Percentiles rank a stretch among this genome's conserved stretches.
phyloP scores from a whole-genome alignment of 2,797 vertebrate genomes.

The Syngnathus acus region DNA sequence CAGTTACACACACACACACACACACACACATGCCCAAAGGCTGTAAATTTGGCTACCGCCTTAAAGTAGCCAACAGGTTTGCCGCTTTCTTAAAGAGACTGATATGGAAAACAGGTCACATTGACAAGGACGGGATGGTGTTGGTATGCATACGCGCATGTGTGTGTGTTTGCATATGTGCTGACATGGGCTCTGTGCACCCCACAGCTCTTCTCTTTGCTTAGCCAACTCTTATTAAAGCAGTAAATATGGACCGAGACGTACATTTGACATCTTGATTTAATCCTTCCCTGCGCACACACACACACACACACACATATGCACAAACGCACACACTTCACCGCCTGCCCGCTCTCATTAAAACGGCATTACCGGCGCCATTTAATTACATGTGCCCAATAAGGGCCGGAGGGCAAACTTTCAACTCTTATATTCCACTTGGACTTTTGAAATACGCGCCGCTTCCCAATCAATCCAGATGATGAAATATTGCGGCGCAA shows the following conservation, averaged over 20 bases:
- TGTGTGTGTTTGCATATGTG: conserved; percentile 46
- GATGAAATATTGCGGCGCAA: conserved; percentile 40
- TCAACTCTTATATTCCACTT: conserved; percentile 45
- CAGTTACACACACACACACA: conserved; percentile 4
- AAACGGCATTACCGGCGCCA: conserved; percentile 53
- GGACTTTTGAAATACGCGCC: conserved; percentile 51
- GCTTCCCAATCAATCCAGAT: conserved; percentile 51
- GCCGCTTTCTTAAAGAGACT: conserved; percentile 30
- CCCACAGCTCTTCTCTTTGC: conserved; percentile 55
- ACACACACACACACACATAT: conserved; percentile 5
- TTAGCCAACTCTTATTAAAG: conserved; percentile 69
- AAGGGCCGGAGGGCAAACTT: conserved; percentile 44
- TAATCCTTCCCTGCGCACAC: conserved; percentile 37
- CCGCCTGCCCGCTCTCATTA: conserved; percentile 42
- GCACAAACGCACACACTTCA: background rate
- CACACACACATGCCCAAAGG: background rate
- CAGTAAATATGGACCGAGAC: conserved; percentile 60
- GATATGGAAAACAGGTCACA: conserved; percentile 61
- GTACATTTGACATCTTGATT: conserved; percentile 68
- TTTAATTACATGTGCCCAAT: conserved; percentile 57
- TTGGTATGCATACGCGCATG: background rate
- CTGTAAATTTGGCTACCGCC: conserved; percentile 34
- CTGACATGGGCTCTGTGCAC: conserved; percentile 60
- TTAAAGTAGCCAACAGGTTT: conserved; percentile 29
- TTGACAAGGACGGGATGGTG: conserved; percentile 37